Evolutionary conservation across 2,113 vertebrate genomes (phyloP), one percentile per base, ranked within the genome.

Genomic region (Rhadina sibilatrix): DNA sequence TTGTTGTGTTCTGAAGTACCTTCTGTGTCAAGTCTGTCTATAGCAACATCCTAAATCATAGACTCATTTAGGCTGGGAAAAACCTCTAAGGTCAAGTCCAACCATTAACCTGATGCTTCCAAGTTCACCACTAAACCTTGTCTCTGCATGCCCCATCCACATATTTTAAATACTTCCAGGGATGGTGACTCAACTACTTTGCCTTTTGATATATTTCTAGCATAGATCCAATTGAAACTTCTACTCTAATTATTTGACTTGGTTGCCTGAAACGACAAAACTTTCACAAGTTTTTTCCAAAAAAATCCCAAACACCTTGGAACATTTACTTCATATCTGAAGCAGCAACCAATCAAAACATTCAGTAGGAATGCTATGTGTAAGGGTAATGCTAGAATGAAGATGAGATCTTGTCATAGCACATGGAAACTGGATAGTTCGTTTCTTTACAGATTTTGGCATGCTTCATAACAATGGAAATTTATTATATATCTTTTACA

Each of bases 271-370:
- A 89, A 81, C 1, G 3, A 65, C 12, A 77, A 77, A 61, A 33
- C 12, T 2, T 2, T 27, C 4, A 27, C 5, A 12, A 1, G 18
- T 53, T 69, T 86, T n/a, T 35, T 6, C 3, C 3, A 1, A n/a
- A 37, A 35, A 72, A 25, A 10, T 10, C 1, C 4, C 3, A 53
- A 17, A 28, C 25, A 52, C 4, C 6, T 72, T 4, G 0, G 3
- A 81, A 66, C 4, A 42, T 38, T 82, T 68, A 46, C 12, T 57
- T 78, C 44, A 38, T 6, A 63, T 54, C 17, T 81, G 65, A 89
- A 84, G n/a, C 11, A 82, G 6, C 13, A 75, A 42, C 3, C 3
- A 83, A 68, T 65, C 4, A 0, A 69, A 57, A 21, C 8, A 53
- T 35, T 24, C 11, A 31, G 9, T 27, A 49, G 14, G 49, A 83